These are phyloP conservation scores for Natrix natrix DNA, from an alignment of 2,797 vertebrate species.

Conservation along the genomic window DNA sequence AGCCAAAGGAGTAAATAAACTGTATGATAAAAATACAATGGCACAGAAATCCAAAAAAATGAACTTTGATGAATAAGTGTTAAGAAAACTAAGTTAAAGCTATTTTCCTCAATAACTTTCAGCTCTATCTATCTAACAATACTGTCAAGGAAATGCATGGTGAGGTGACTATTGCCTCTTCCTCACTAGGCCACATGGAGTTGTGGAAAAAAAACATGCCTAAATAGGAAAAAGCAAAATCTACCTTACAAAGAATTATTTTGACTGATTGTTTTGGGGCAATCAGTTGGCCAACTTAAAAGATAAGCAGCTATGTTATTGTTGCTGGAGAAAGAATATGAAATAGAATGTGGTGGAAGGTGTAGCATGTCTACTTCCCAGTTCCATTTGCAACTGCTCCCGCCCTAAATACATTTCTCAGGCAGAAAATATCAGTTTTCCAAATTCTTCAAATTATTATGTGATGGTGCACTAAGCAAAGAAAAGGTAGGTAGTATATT, in stretches of 20 bases:
- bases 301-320: background rate
- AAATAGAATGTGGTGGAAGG: background rate
- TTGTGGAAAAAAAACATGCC: background rate
- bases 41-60: background rate
- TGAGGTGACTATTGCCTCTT: background rate
- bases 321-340: background rate
- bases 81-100: background rate
- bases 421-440: background rate
- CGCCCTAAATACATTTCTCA: background rate
- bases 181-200: background rate
- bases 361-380: background rate
- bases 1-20: background rate
- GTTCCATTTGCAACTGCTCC: background rate
- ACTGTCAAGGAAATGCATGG: background rate
- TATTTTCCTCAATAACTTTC: background rate
- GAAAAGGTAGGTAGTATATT: background rate
- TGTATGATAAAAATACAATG: background rate
- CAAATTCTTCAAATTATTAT: background rate
- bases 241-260: background rate
- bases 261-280: background rate
- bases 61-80: background rate
- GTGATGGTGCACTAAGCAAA: background rate
- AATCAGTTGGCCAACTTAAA: background rate
- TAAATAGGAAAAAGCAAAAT: background rate
- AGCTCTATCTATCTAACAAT: background rate